Evolutionary conservation across 2,888 invertebrate genomes (phyloP).

Genomic region (Clitarchus hookeri): DNA sequence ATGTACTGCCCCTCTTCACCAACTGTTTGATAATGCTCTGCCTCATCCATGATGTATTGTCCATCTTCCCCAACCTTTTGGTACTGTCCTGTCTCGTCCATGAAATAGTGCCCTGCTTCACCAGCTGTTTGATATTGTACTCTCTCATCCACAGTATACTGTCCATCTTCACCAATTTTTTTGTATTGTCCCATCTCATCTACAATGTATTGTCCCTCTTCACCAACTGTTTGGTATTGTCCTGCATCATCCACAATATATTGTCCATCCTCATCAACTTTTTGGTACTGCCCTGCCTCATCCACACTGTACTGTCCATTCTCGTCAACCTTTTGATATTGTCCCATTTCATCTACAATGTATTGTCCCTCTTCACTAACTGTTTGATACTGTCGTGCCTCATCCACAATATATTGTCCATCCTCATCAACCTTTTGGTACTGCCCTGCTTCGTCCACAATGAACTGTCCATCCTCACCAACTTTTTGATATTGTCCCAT

Average conservation of each 20-base stretch:
- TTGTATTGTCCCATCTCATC: not conserved
- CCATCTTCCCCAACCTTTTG: not conserved
- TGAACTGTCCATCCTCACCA: not conserved
- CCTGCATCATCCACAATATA: not conserved
- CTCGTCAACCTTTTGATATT: not conserved
- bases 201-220: not conserved
- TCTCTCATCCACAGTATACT: not conserved
- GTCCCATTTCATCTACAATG: not conserved
- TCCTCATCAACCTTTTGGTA: not conserved
- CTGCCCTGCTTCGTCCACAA: not conserved
- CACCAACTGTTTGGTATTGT: not conserved
- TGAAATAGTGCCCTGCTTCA: not conserved
- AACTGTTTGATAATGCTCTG: not conserved
- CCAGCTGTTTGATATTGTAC: not conserved
- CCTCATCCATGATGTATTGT: not conserved
- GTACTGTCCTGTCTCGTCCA: conserved; percentile 6
- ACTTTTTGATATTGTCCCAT: not conserved
- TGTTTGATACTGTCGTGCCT: not conserved
- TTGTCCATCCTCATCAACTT: not conserved
- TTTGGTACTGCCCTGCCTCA: not conserved
- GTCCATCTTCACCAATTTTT: not conserved
- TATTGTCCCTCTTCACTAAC: not conserved
- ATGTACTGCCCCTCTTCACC: not conserved
- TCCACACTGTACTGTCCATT: not conserved
- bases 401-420: not conserved